Base-by-base conservation (phyloP, 2,888 invertebrate species). In the Cyclophora albipunctata region DNA sequence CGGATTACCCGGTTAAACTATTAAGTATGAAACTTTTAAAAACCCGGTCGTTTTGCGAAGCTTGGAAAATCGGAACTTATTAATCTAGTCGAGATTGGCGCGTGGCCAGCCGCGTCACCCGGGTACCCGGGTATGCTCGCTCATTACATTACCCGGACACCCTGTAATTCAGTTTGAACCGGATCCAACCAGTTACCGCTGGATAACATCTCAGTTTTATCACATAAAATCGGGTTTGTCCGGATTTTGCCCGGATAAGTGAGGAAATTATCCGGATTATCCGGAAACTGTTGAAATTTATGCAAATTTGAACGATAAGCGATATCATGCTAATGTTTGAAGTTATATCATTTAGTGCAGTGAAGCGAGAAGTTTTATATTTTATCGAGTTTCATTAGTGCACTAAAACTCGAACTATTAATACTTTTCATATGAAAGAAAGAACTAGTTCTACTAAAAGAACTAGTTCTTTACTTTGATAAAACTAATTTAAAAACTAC, bases 71-170 rank as follows among this genome's bases (percentile, higher is more conserved):
- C 37, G 5, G 5, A 37, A 37, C 37, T 37, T 37, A 37, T 54
- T 49, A 58, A 58, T 51, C 52, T 47, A 55, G 51, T 40, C 7
- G 4, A 34, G 37, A n/a, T 45, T 50, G 57, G 52, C 53, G 33
- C 34, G 3, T 3, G 5, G 52, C 55, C 54, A 57, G 47, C 51
- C 34, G 45, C 44, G 50, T 48, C 51, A 51, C 48, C 45, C 40
- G 53, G 20, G 42, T n/a, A 37, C 2, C 37, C 7, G 34, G 41
- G 34, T n/a, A 4, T 34, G 45, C 47, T 52, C 55, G 47, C 47
- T 50, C 53, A 55, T 56, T 56, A 55, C 45, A 52, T 53, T 53
- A 57, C 41, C 55, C 46, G 50, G 46, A 43, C 49, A 45, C 37
- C 48, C 48, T 45, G 52, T 34, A 45, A 50, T 48, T 48, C 46